Conservation (phyloP, 2,797 vertebrate genomes). For the Artibeus lituratus region DNA sequence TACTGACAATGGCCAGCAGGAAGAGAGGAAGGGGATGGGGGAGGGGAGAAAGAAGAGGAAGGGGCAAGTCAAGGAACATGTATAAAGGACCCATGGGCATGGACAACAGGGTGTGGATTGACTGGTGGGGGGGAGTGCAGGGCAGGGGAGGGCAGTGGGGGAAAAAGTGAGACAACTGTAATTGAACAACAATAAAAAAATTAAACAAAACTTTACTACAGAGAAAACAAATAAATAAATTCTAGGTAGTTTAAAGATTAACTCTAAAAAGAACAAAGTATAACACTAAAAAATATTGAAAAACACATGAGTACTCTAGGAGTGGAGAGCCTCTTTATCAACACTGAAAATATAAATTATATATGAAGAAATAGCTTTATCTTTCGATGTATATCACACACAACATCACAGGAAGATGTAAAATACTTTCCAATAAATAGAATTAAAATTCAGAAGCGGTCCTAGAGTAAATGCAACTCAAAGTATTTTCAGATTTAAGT, state of each 20-base stretch:
- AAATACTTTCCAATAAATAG: background rate
- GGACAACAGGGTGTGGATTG: no score
- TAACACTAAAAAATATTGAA: background rate
- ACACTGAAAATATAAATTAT: background rate
- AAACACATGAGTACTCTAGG: background rate
- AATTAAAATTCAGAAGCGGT: background rate
- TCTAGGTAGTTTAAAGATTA: background rate
- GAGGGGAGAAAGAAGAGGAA: no score
- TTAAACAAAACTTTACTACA: no score
- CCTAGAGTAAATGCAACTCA: background rate
- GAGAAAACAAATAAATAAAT: background rate
- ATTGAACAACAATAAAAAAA: no score
- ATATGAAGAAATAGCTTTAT: background rate
- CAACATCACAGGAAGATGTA: background rate
- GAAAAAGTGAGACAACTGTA: no score
- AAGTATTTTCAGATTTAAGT: background rate
- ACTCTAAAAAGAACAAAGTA: background rate
- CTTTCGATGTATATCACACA: background rate
- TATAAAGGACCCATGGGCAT: no score
- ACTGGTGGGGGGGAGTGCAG: no score
- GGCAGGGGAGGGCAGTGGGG: no score
- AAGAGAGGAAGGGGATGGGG: no score
- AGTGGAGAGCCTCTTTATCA: background rate
- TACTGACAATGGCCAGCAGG: no score
- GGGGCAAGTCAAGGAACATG: no score